phyloP scores from a whole-genome alignment of 2,888 invertebrate genomes.

The Drosophila demipolita region DNA sequence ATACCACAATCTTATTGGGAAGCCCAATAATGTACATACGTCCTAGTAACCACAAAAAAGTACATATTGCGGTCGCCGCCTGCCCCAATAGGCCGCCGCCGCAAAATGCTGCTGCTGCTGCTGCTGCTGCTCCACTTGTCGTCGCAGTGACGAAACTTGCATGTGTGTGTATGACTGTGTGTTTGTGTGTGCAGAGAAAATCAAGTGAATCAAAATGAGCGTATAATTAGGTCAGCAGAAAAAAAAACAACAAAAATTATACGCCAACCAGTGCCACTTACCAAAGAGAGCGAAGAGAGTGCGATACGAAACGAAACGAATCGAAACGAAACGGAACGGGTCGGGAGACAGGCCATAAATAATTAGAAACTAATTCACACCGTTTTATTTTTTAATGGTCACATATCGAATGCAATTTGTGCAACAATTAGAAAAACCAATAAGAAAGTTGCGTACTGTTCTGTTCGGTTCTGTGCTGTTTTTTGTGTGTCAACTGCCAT shows the following conservation, averaged over 20 bases:
- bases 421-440: conserved; percentile 37
- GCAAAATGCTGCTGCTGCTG: conserved; percentile 57
- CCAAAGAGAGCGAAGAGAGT: conserved; percentile 72
- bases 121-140: conserved; percentile 77
- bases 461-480: neutral
- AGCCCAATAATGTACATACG: conserved; percentile 69
- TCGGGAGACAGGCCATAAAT: conserved; percentile 32
- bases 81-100: conserved; percentile 64
- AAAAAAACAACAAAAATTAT: conserved; percentile 70
- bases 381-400: conserved; percentile 46
- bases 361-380: conserved; percentile 73
- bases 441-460: conserved; percentile 33
- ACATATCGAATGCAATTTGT: conserved; percentile 59
- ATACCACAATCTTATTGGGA: conserved; percentile 45
- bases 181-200: conserved; percentile 75
- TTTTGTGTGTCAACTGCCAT: conserved; percentile 5
- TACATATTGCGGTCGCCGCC: conserved; percentile 68
- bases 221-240: conserved; percentile 83
- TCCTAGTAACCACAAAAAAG: conserved; percentile 74
- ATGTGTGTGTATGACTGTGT: conserved; percentile 34
- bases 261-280: conserved; percentile 74
- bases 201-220: conserved; percentile 82
- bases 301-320: conserved; percentile 24
- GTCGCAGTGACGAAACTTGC: conserved; percentile 77
- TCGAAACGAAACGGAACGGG: conserved; percentile 45